These are phyloP conservation scores for Hystrix cristata DNA, from an alignment of 2,113 vertebrate genomes.

Conservation along the genomic window DNA sequence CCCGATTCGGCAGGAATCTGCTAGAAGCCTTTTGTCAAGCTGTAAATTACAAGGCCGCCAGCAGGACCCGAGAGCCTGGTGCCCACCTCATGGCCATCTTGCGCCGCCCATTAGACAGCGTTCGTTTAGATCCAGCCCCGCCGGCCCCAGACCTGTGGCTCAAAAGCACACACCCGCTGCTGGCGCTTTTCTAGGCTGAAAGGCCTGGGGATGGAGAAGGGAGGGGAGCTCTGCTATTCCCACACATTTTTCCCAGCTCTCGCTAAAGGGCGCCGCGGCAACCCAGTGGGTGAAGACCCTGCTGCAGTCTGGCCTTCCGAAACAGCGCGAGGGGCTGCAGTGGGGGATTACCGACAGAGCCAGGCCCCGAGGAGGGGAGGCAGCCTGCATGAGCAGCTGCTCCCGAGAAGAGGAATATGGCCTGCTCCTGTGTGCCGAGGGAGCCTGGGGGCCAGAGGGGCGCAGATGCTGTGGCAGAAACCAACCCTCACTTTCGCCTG, in stretches of 20 bases:
- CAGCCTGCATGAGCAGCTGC: too few species aligned
- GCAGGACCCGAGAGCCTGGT: rapidly evolving
- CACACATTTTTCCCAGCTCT: slow-evolving; percentile 82
- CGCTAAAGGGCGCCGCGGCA: slow-evolving; percentile 72
- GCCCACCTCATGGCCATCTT: too few species aligned
- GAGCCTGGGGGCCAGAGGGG: neutral
- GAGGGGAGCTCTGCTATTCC: neutral
- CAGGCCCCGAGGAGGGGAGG: slow-evolving; percentile 63
- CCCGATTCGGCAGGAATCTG: too few species aligned
- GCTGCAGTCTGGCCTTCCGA: slow-evolving; percentile 69
- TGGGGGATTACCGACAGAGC: slow-evolving; percentile 80
- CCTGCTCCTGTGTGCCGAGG: neutral
- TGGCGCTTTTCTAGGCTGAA: slow-evolving; percentile 57
- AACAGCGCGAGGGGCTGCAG: slow-evolving; percentile 69
- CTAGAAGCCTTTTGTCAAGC: neutral
- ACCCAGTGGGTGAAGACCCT: slow-evolving; percentile 67
- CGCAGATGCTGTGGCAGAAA: neutral
- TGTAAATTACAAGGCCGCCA: neutral
- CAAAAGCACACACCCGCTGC: slow-evolving; percentile 39
- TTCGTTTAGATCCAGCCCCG: neutral
- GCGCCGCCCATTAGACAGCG: too few species aligned
- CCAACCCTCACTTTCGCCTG: neutral
- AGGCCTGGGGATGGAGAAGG: neutral
- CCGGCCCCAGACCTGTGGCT: neutral
- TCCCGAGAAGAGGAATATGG: too few species aligned